These are phyloP conservation scores for Cheirogaleus major DNA, from an alignment of 2,797 vertebrate species.

Conservation along the genomic window DNA sequence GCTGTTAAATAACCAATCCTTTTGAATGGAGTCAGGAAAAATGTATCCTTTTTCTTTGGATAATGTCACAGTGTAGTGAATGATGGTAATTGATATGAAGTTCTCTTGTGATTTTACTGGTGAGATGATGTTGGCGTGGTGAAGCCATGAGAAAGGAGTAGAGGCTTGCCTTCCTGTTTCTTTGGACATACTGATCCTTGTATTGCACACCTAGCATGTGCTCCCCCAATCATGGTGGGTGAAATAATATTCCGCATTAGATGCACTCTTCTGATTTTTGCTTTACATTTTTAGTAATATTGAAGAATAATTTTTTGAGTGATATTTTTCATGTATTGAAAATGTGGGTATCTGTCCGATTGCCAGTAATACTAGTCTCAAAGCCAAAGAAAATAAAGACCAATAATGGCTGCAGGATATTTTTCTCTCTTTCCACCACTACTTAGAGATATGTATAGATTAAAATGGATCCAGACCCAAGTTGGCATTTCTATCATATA, in stretches of 20 bases:
- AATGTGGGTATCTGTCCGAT: not conserved
- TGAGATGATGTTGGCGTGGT: not conserved
- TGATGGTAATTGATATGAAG: not conserved
- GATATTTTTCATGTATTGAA: not conserved
- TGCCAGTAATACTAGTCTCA: not conserved
- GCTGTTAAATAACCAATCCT: not conserved
- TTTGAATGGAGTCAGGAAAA: not conserved
- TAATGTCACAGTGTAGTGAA: not conserved
- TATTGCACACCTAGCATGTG: not conserved
- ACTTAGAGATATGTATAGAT: not conserved
- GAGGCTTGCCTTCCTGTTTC: not conserved
- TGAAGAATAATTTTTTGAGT: not conserved
- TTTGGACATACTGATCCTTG: not conserved
- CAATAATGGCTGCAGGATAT: not conserved
- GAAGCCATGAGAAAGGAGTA: not conserved
- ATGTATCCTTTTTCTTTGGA: not conserved
- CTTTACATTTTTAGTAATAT: not conserved
- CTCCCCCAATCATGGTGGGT: not conserved
- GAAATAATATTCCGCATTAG: conserved; percentile 1
- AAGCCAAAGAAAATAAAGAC: not conserved
- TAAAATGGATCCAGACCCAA: not conserved
- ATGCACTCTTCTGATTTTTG: not conserved
- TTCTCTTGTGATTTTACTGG: not conserved
- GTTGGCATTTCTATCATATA: not conserved
- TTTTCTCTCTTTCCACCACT: not conserved